Percentiles rank a stretch among this genome's conserved stretches.
phyloP scores from a whole-genome alignment of 1,140 invertebrate species.

The Ceratoteleas bidentatus region DNA sequence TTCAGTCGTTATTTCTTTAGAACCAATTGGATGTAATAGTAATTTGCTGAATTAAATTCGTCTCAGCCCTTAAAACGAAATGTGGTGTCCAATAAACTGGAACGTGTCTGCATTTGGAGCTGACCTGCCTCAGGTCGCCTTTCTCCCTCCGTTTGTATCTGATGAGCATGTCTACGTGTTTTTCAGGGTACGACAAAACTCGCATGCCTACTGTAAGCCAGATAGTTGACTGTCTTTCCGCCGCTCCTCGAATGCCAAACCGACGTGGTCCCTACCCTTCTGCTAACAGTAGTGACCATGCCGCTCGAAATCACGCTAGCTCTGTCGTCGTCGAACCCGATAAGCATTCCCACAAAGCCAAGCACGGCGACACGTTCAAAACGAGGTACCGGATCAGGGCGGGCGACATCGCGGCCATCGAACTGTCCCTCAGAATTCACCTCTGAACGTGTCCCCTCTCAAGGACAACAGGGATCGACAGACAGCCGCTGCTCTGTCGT shows the following conservation, averaged over 20 bases:
- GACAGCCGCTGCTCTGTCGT: too few relatives aligned
- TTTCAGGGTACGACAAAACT: conserved; percentile 79
- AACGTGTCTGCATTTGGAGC: neutral
- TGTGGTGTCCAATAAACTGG: too few relatives aligned
- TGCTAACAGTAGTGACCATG: conserved; percentile 77
- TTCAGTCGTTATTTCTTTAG: too few relatives aligned
- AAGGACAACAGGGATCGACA: too few relatives aligned
- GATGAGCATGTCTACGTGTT: conserved; percentile 80
- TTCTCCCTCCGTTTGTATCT: conserved; percentile 71
- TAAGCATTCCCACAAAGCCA: conserved; percentile 61
- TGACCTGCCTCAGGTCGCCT: neutral
- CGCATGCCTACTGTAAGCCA: conserved; percentile 82
- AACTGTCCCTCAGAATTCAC: conserved; percentile 57
- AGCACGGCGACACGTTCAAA: conserved; percentile 59
- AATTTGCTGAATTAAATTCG: too few relatives aligned
- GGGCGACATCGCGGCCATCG: conserved; percentile 47
- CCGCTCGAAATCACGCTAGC: conserved; percentile 72
- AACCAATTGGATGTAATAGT: too few relatives aligned
- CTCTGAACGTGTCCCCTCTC: conserved; percentile 19
- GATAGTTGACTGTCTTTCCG: conserved; percentile 80
- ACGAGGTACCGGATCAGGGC: conserved; percentile 50
- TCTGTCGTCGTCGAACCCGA: conserved; percentile 66
- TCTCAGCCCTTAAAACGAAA: too few relatives aligned
- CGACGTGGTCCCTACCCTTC: conserved; percentile 78
- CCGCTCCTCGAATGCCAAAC: conserved; percentile 77